Evolutionary conservation across 2,888 invertebrate species (phyloP), one percentile per base, ranked within the genome.

Genomic region (Itoplectis maculator): DNA sequence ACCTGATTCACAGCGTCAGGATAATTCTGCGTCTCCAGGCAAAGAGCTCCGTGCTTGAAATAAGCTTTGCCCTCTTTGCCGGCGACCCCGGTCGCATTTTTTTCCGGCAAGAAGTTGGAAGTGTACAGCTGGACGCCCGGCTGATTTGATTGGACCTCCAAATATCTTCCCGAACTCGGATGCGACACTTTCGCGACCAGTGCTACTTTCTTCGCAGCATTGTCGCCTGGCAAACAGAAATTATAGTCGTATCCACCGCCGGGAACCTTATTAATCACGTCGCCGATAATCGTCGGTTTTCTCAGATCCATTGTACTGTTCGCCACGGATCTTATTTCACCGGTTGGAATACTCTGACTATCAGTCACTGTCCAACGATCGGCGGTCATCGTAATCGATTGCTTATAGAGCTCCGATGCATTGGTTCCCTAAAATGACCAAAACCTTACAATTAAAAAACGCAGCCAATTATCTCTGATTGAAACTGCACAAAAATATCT

Each of bases 111-210:
- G 79, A 93, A 94, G 90, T 97, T 97, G 0, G 96, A 95, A 0
- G 98, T 98, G 91, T 99, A 98, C 89, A 99, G 96, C 92, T 98
- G 98, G 77, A 98, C 94, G 0, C 98, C 98, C 0, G 98, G 98
- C 91, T 98, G 97, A 91, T 98, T 96, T 81, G 97, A 96, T 87
- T 95, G 96, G 0, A 98, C 95, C 91, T 97, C 97, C 74, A 99
- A 90, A 69, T 94, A 95, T 80, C 98, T 94, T 1, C 98, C 98
- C 29, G 95, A 94, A 13, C 91, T 86, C 0, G 96, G 95, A 93
- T 97, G 97, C 4, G 94, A 88, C 0, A 95, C 95, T 87, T 96
- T 95, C 86, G 96, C 95, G 42, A 96, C 95, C 86, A 96, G 95
- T 1, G 94, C 94, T 37, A 94, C 88, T 56, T 94, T 94, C 85